These are phyloP conservation scores for Flexamia atlantica DNA, from an alignment of 2,888 invertebrate genomes.

Conservation along the genomic window DNA sequence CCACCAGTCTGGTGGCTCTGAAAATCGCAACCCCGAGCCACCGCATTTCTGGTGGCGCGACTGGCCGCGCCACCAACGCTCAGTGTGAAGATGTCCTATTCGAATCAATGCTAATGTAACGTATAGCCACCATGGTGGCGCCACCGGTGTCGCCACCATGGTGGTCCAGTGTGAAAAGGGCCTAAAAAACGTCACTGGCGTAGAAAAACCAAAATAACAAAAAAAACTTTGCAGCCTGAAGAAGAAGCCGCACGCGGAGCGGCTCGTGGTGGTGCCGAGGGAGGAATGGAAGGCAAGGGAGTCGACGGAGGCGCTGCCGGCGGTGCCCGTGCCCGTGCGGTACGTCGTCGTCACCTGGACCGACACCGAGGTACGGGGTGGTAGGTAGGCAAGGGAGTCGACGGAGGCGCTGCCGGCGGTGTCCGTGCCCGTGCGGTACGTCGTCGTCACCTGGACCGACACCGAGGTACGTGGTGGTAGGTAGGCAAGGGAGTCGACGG, in stretches of 20 bases:
- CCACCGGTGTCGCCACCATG: too few relatives aligned
- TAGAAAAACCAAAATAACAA: too few relatives aligned
- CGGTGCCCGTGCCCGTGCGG: background rate
- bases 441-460: conserved; percentile 33
- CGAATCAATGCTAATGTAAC: too few relatives aligned
- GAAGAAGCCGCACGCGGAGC: background rate
- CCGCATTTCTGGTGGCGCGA: too few relatives aligned
- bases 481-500: background rate
- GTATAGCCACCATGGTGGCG: too few relatives aligned
- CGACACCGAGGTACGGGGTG: conserved; percentile 21
- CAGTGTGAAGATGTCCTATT: too few relatives aligned
- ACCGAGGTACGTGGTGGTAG: conserved; percentile 5
- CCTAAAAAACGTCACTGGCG: too few relatives aligned
- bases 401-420: background rate
- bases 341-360: conserved; percentile 36
- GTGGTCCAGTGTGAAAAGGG: too few relatives aligned
- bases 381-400: background rate
- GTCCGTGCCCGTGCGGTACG: background rate
- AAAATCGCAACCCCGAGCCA: too few relatives aligned
- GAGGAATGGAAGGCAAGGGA: background rate
- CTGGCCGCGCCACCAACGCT: too few relatives aligned
- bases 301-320: background rate
- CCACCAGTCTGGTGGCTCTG: too few relatives aligned
- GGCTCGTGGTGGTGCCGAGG: conserved; percentile 2
- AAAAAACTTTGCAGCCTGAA: background rate